Percentiles rank a stretch among this genome's conserved stretches.
Conservation (phyloP, 2,888 invertebrate species). For the Eutolmus rufibarbis region DNA sequence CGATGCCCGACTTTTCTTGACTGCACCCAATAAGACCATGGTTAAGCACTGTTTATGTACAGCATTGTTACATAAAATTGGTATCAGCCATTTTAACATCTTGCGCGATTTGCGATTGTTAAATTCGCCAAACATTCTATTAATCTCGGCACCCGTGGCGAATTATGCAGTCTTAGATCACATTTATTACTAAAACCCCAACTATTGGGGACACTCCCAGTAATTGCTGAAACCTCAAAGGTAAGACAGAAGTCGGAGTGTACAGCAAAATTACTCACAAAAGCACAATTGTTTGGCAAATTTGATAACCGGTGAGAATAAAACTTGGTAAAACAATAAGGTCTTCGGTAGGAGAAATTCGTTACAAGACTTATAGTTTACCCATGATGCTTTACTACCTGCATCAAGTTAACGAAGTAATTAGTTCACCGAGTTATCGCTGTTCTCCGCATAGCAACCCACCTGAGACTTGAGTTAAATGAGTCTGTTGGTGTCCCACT, state of each 20-base stretch:
- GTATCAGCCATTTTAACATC: background rate
- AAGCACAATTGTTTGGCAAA: background rate
- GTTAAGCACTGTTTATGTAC: background rate
- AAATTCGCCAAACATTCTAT: background rate
- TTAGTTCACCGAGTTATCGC: background rate
- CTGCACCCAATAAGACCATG: background rate
- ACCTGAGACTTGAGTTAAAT: background rate
- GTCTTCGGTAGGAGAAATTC: background rate
- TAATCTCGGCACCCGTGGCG: background rate
- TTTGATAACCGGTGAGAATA: background rate
- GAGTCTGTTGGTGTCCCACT: background rate
- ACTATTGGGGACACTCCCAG: background rate
- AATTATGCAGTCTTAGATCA: background rate
- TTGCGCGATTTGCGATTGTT: background rate
- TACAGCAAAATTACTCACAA: background rate
- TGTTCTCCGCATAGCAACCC: background rate
- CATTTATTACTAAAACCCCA: background rate
- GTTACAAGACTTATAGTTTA: background rate
- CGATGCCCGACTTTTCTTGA: conserved; percentile 20
- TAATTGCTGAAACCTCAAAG: background rate
- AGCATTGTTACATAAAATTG: background rate
- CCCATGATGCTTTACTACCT: conserved; percentile 11
- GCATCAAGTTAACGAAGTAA: background rate
- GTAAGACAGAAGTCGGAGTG: background rate
- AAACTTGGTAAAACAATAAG: background rate